These are phyloP conservation scores for Tragopan temminckii DNA, from an alignment of 2,797 vertebrate species.

Conservation along the genomic window DNA sequence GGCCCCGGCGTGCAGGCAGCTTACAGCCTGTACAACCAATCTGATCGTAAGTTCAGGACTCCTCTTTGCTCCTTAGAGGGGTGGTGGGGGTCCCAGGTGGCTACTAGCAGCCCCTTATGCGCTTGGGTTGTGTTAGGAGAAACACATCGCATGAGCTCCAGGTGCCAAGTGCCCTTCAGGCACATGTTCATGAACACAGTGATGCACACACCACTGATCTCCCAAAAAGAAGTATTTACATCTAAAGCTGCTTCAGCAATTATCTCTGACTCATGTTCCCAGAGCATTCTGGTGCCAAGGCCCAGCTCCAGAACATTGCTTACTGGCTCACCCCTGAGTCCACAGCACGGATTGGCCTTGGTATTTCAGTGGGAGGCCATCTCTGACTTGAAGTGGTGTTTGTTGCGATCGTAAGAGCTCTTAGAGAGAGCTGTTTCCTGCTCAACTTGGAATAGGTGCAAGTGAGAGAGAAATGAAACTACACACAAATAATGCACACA, in stretches of 20 bases:
- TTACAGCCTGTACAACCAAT: constrained; percentile 91
- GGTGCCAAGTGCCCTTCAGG: neutral
- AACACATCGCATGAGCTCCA: rapidly evolving
- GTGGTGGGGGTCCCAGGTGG: neutral
- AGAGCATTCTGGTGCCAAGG: neutral
- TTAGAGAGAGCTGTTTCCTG: neutral
- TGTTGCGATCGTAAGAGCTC: neutral
- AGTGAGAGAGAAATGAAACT: constrained; percentile 11
- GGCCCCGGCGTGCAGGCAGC: constrained; percentile 90
- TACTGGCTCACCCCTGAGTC: neutral
- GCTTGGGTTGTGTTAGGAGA: neutral
- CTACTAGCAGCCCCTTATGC: neutral
- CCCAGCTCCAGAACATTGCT: neutral
- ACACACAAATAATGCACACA: neutral
- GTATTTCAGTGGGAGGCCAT: neutral
- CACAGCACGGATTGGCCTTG: neutral
- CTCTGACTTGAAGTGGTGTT: neutral
- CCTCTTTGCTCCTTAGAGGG: neutral
- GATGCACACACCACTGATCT: rapidly evolving
- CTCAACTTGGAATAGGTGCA: neutral
- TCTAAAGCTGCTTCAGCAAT: neutral
- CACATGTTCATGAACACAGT: neutral
- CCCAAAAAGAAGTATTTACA: neutral
- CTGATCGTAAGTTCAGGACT: constrained; percentile 87
- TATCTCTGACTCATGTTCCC: neutral